Evolutionary conservation across 2,888 invertebrate genomes (phyloP).

Genomic region (Caenorhabditis sp.): DNA sequence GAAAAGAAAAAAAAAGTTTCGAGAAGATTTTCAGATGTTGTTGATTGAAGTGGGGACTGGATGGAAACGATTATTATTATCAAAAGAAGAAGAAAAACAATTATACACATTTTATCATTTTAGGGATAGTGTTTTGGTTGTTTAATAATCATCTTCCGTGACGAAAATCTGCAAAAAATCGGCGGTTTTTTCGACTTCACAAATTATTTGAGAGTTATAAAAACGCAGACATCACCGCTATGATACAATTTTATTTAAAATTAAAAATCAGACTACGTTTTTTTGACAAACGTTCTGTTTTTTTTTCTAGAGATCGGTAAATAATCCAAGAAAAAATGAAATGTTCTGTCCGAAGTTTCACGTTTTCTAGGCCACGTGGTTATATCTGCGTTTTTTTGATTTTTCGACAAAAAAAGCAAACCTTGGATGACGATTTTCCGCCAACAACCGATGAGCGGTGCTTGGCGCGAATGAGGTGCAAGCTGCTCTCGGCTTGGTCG

Average conservation of each 20-base stretch:
- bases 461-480: constrained; percentile 93
- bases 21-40: constrained; percentile 29
- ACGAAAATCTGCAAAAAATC: constrained; percentile 58
- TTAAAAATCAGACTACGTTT: no score
- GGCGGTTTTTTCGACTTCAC: no score
- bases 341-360: no score
- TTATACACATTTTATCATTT: constrained; percentile 39
- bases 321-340: no score
- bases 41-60: not conserved
- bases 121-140: constrained; percentile 14
- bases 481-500: constrained; percentile 85
- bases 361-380: no score
- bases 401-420: constrained; percentile 9
- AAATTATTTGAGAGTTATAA: no score
- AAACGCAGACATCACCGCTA: no score
- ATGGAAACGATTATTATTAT: constrained; percentile 5
- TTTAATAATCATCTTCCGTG: constrained; percentile 60
- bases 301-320: no score
- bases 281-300: no score
- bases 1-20: constrained; percentile 29
- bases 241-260: no score
- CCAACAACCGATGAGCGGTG: constrained; percentile 77
- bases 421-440: constrained; percentile 57
- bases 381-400: no score
- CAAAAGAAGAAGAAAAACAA: constrained; percentile 27